Base-by-base conservation (phyloP, 2,888 invertebrate genomes). In the Nasonia oneida region DNA sequence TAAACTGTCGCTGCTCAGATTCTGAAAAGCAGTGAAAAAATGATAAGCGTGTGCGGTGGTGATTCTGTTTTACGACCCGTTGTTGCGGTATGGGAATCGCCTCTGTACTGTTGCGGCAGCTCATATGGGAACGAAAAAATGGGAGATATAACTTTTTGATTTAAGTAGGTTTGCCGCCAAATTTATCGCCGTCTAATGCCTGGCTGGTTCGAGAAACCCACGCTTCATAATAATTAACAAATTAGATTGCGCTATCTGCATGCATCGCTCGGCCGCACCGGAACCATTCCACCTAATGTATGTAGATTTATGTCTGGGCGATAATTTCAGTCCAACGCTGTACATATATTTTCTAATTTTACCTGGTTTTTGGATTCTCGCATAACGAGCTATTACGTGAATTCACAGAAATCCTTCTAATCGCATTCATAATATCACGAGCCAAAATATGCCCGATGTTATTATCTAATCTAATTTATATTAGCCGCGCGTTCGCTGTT, bases 211-310 rank as follows among this genome's bases (percentile, higher is more conserved):
- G n/a, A 57, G 57, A 57, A 57, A 57, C 1, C 15, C 23, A 18
- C 64, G 23, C 10, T 10, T 64, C 23, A 64, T 23, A 64, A 64
- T 64, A 64, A 64, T 64, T 64, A 64, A 64, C 64, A 29, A 64
- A 64, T 29, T 64, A 50, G 70, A 70, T 23, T 29, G 67, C 10
- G 67, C 47, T 71, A 37, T 71, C 39, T n/a, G 18, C 15, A 37
- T 37, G 15, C 10, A 18, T 37, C 15, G 12, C 8, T 2, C 6
- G 23, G 1, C 23, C 3, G 12, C 6, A 64, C 64, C 64, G 64
- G 64, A 64, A 23, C 64, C 64, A 64, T 64, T 64, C 23, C 18
- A 29, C 23, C 23, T 64, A 64, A 64, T 64, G 64, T 64, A 64
- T 64, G 64, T 23, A 64, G 64, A 64, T 64, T 29, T 64, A 23